A percentile compares a stretch with the other conserved stretches of the same genome.
Evolutionary conservation across 2,113 vertebrate species (phyloP).

Genomic region (Clarias batrachus): DNA sequence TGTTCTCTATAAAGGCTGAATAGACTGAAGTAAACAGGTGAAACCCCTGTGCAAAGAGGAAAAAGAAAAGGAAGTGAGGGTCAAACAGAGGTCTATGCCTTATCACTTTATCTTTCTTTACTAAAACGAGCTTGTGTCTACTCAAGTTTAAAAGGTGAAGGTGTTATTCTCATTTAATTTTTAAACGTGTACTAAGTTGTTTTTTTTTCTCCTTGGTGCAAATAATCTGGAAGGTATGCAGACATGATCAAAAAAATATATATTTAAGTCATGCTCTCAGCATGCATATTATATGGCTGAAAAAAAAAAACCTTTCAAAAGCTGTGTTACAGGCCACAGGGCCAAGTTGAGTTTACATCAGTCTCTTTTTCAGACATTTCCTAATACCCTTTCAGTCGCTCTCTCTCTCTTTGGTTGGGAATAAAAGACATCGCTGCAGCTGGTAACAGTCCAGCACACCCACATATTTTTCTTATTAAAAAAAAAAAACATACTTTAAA

Average conservation of each 20-base stretch:
- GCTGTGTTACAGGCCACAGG: not conserved
- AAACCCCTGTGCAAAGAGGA: conserved; percentile 73
- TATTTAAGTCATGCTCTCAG: not conserved
- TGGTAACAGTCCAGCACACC: not conserved
- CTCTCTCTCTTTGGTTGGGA: not conserved
- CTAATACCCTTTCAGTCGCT: not conserved
- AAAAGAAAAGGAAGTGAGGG: not conserved
- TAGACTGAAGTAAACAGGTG: conserved; percentile 84
- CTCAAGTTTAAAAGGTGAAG: not conserved
- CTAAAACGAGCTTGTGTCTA: not conserved
- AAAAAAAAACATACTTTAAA: no score
- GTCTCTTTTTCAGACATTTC: not conserved
- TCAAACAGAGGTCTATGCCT: not conserved
- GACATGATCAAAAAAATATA: not conserved
- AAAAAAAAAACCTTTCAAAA: not conserved
- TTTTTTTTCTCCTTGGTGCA: not conserved
- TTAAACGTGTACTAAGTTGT: not conserved
- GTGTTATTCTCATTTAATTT: not conserved
- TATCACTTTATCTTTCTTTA: not conserved
- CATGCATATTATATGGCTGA: not conserved
- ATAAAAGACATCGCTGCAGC: not conserved
- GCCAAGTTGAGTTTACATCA: not conserved
- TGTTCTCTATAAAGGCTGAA: conserved; percentile 88
- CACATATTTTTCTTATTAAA: not conserved
- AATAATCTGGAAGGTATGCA: not conserved